Percentiles rank a stretch among this genome's conserved stretches.
phyloP scores from a whole-genome alignment of 2,113 vertebrate species.

The Trachemys scripta region DNA sequence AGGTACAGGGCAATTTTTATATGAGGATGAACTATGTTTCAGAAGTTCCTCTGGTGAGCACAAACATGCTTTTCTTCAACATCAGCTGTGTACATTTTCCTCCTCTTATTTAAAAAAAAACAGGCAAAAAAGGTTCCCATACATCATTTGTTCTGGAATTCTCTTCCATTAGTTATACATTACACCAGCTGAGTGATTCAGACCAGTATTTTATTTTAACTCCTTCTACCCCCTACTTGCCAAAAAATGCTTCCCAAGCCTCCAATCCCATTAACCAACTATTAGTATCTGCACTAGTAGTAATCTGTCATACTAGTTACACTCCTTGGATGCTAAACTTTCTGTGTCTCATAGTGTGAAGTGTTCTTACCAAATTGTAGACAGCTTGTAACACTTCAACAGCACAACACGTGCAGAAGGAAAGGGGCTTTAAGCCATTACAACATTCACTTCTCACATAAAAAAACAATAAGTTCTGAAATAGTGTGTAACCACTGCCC shows the following conservation, averaged over 20 bases:
- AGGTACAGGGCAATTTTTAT: background rate
- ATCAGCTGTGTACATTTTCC: accelerated
- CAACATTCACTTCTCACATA: background rate
- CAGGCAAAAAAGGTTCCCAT: background rate
- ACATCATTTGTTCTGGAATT: background rate
- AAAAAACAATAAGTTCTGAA: background rate
- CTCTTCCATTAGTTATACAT: background rate
- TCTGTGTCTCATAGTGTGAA: background rate
- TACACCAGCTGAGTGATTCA: background rate
- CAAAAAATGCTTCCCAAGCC: background rate
- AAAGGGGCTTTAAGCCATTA: background rate
- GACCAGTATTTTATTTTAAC: background rate
- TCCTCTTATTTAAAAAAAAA: background rate
- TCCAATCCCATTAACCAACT: background rate
- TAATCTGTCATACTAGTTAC: background rate
- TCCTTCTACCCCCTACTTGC: background rate
- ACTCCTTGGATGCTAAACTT: background rate
- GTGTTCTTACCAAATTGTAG: background rate
- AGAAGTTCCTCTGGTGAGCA: background rate
- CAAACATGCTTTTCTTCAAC: background rate
- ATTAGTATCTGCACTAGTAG: background rate
- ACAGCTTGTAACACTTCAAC: background rate
- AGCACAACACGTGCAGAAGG: background rate
- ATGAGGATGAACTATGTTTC: background rate
- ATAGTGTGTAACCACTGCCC: background rate